Conservation (phyloP, 2,113 vertebrate genomes). For the Siniperca knerii region DNA sequence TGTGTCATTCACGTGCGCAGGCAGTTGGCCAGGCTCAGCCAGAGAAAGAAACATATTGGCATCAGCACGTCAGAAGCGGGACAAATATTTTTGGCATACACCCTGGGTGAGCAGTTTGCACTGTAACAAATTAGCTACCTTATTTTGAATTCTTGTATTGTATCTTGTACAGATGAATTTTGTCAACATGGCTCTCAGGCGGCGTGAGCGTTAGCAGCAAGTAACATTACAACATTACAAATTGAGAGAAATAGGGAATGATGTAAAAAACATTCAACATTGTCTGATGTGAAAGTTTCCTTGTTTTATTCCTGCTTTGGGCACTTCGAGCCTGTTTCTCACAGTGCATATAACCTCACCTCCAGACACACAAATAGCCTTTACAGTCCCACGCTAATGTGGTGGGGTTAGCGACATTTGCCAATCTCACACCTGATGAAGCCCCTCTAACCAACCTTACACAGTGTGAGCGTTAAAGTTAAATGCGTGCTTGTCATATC, state of each 20-base stretch:
- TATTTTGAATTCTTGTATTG: background rate
- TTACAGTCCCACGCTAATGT: slow-evolving; percentile 22
- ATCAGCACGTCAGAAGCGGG: background rate
- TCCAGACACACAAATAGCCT: slow-evolving; percentile 43
- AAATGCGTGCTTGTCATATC: slow-evolving; percentile 55
- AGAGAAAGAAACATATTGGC: background rate
- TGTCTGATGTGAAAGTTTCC: background rate
- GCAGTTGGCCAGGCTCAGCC: background rate
- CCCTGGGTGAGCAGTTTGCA: background rate
- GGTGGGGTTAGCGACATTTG: background rate
- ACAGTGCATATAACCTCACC: background rate
- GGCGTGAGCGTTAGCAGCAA: background rate
- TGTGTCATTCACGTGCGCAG: background rate
- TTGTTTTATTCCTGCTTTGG: background rate
- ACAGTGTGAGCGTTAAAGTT: slow-evolving; percentile 44
- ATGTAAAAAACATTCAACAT: background rate
- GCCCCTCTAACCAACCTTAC: background rate
- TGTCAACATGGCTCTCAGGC: background rate
- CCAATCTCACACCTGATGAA: slow-evolving; percentile 26
- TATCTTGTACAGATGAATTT: background rate
- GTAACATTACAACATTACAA: background rate
- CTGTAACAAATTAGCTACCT: background rate
- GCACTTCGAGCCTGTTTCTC: background rate
- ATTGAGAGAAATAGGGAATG: background rate
- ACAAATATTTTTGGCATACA: background rate